Conservation (phyloP, 2,113 vertebrate species). For the Paramisgurnus dabryanus region DNA sequence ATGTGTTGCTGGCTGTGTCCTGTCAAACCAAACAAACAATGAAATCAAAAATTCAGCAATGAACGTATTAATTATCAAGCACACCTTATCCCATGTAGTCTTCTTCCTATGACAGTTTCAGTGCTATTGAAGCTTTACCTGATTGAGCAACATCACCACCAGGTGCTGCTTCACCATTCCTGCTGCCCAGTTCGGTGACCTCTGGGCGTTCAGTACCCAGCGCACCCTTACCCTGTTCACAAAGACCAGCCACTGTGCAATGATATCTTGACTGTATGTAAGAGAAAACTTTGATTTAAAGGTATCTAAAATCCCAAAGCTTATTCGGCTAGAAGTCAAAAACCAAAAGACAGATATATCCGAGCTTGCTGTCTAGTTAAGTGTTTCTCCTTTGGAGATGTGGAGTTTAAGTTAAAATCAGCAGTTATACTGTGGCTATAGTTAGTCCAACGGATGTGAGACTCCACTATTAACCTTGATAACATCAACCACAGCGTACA, state of each 20-base stretch:
- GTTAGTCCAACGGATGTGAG: constrained; percentile 58
- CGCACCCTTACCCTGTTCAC: constrained; percentile 54
- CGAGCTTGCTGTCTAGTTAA: background rate
- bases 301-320: background rate
- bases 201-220: constrained; percentile 44
- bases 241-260: constrained; percentile 67
- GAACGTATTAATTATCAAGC: background rate
- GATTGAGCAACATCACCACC: constrained; percentile 17
- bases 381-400: background rate
- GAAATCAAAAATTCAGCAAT: background rate
- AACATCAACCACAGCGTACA: constrained; percentile 58
- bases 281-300: background rate
- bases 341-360: background rate
- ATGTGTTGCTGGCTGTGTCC: constrained; percentile 80
- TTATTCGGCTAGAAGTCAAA: background rate
- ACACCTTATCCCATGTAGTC: no score
- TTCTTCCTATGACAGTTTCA: constrained; percentile 27
- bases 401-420: background rate
- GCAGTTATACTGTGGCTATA: background rate
- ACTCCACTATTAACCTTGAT: constrained; percentile 58
- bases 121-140: constrained; percentile 37
- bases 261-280: background rate
- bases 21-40: constrained; percentile 51
- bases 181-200: constrained; percentile 38
- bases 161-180: constrained; percentile 31